Base-by-base conservation (phyloP, 2,797 vertebrate genomes). In the Chrosomus eos region DNA sequence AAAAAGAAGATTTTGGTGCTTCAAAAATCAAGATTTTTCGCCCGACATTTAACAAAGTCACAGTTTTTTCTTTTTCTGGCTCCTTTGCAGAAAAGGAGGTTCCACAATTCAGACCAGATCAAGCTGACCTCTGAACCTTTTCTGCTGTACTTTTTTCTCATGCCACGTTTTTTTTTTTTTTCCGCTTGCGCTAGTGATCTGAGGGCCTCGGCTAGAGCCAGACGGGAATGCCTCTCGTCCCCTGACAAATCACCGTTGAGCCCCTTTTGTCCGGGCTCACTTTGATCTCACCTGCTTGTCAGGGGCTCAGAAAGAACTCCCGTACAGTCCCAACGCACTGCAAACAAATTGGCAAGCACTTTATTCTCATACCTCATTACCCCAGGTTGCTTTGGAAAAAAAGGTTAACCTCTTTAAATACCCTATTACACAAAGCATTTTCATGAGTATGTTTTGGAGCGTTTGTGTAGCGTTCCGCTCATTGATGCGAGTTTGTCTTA, bases 211-310 rank as follows among this genome's bases (percentile, higher is more conserved):
- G 95, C 94, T 94, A 93, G 91, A 94, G 95, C 93, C 92, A 95
- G 94, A 94, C 93, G 92, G 90, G 91, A 93, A 95, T 96, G 95
- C 95, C 95, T 96, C 95, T 96, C 95, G 93, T 97, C 96, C 95
- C 94, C 93, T 97, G 96, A 96, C 97, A 96, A 96, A 97, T 97
- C 96, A 93, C 95, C 93, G 95, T 95, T 96, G 96, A 97, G 96
- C 93, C 95, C 94, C 97, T 94, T 98, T 98, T 97, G 97, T 98
- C 95, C 92, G 82, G 71, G 72, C 18, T 80, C 88, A 91, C 96
- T 98, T 97, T 97, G 97, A 97, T 97, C 96, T 98, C 95, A 97
- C 97, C 96, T 97, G 96, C 97, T 95, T 97, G 96, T 97, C 97
- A 97, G 94, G 90, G 92, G 91, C 92, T 93, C 90, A 91, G 94